Percentiles rank a stretch among this genome's conserved stretches.
Conservation (phyloP, 2,888 invertebrate species). For the Lasioglossum lativentre region DNA sequence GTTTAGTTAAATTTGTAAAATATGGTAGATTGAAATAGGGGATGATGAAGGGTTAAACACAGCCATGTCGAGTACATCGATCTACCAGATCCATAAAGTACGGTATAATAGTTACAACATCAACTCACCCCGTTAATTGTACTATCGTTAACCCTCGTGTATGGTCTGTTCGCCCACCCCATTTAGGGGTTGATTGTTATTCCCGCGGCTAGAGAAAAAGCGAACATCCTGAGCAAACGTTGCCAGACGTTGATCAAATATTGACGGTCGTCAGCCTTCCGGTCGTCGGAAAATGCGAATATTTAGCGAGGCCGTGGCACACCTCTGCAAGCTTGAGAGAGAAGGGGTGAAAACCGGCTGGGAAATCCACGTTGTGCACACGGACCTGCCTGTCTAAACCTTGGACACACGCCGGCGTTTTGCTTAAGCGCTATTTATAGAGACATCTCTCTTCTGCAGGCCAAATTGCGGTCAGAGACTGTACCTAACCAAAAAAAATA, state of each 20-base stretch:
- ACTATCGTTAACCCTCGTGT: neutral
- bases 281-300: constrained; percentile 15
- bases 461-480: neutral
- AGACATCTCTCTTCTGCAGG: neutral
- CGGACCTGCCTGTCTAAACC: neutral
- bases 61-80: neutral
- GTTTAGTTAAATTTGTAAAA: neutral
- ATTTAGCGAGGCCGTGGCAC: constrained; percentile 2
- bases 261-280: constrained; percentile 1
- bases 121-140: neutral
- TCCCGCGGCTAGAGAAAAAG: neutral
- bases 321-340: constrained; percentile 7
- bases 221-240: neutral
- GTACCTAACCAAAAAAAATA: neutral
- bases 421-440: neutral
- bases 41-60: neutral
- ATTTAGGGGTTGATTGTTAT: constrained; percentile 12
- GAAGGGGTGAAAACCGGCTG: neutral
- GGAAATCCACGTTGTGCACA: neutral
- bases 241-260: constrained; percentile 23
- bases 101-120: neutral
- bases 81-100: neutral
- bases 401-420: neutral
- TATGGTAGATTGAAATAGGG: neutral
- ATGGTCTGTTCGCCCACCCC: neutral